These are phyloP conservation scores for Gasterosteus aculeatus DNA, from an alignment of 2,113 vertebrate species.

Conservation along the genomic window DNA sequence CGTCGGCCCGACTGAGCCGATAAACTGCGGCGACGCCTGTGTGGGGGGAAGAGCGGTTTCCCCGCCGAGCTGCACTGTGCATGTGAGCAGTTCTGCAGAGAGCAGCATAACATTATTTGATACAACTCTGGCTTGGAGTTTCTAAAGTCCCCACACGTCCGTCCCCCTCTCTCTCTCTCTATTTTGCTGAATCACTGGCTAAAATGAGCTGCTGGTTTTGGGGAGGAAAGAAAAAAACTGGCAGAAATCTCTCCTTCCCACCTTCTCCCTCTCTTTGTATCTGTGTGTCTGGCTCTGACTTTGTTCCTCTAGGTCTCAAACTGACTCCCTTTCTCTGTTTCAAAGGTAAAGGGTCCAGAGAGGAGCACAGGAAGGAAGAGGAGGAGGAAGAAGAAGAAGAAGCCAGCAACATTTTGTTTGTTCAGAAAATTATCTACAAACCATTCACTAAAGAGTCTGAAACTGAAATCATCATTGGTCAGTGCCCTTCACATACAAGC, in stretches of 20 bases:
- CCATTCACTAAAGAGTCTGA: background rate
- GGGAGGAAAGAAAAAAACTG: slow-evolving; percentile 41
- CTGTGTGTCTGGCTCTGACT: slow-evolving; percentile 12
- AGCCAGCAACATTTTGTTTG: slow-evolving; percentile 1
- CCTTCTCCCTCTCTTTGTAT: slow-evolving; percentile 27
- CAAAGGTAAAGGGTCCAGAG: slow-evolving; percentile 55
- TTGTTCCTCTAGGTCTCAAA: slow-evolving; percentile 10
- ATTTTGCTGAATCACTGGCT: slow-evolving; percentile 80
- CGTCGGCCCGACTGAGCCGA: no score
- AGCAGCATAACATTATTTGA: slow-evolving; percentile 57
- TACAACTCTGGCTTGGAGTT: slow-evolving; percentile 65
- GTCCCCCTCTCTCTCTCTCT: slow-evolving; percentile 13
- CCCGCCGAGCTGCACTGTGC: slow-evolving; percentile 23
- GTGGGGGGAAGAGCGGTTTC: slow-evolving; percentile 24
- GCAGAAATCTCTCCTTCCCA: slow-evolving; percentile 48
- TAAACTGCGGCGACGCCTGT: slow-evolving; percentile 7
- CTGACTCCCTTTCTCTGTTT: slow-evolving; percentile 38
- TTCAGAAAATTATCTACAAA: slow-evolving; percentile 7
- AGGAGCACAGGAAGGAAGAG: slow-evolving; percentile 26
- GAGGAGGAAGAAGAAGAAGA: background rate
- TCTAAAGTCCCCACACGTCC: slow-evolving; percentile 61
- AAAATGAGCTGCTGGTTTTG: slow-evolving; percentile 72
- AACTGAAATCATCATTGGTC: background rate
- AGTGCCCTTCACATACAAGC: background rate
- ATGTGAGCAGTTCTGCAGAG: slow-evolving; percentile 57